Evolutionary conservation across 2,113 vertebrate species (phyloP).

Genomic region (Lucifuga dentata): DNA sequence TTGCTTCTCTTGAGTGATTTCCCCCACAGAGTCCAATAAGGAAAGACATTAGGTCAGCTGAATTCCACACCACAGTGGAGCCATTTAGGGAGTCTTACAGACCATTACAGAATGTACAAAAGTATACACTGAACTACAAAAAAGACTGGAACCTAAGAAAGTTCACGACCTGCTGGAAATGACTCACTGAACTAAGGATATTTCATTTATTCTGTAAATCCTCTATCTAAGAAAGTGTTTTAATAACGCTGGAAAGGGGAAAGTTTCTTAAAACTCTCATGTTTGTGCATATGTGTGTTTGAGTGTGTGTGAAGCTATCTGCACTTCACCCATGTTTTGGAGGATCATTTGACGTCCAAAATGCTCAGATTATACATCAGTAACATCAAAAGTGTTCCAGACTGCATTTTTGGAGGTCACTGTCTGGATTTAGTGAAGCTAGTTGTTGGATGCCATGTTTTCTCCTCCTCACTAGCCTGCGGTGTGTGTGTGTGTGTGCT

Average conservation of each 20-base stretch:
- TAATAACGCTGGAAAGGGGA: conserved; percentile 16
- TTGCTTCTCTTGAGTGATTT: conserved; percentile 44
- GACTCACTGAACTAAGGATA: conserved; percentile 17
- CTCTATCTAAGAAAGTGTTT: conserved; percentile 20
- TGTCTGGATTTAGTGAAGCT: background rate
- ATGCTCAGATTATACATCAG: conserved; percentile 21
- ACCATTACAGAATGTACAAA: conserved; percentile 25
- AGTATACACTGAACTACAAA: conserved; percentile 6
- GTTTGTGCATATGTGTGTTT: conserved; percentile 21
- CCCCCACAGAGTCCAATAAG: conserved; percentile 48
- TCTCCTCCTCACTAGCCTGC: background rate
- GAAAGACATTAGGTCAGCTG: conserved; percentile 46
- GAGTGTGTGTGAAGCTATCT: conserved; percentile 10
- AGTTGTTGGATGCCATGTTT: background rate
- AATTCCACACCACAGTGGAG: conserved; percentile 21
- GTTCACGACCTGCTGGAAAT: conserved; percentile 22
- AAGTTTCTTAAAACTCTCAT: conserved; percentile 22
- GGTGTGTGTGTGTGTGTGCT: background rate
- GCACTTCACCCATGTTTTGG: conserved; percentile 31
- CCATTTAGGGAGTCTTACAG: conserved; percentile 37
- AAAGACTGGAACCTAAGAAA: conserved; percentile 16
- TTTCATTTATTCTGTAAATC: conserved; percentile 21
- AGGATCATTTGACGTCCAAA: conserved; percentile 34
- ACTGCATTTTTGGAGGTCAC: background rate
- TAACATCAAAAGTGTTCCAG: conserved; percentile 1